Evolutionary conservation across 1,140 invertebrate genomes (phyloP), one percentile per base, ranked within the genome.

Genomic region (Prorops nasuta): DNA sequence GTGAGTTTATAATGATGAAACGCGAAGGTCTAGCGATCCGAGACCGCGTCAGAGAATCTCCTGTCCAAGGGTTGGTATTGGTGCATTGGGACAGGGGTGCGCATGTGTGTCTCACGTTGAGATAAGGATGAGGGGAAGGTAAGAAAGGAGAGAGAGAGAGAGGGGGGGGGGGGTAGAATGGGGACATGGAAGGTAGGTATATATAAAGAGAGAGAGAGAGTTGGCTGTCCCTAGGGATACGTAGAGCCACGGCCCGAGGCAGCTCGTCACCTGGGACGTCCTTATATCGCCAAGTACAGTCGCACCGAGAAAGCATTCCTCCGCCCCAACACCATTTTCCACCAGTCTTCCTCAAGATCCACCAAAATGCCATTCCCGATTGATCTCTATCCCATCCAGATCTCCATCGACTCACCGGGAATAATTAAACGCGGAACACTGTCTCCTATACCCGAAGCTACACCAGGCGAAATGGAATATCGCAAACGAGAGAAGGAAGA

Each of bases 201-300:
- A n/a, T n/a, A 10, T 28, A 6, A 45, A 35, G 55, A 56, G 58
- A 53, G 45, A 58, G 51, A 47, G 45, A 58, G 59, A 69, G 65
- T 66, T 56, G 24, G 10, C 24, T 61, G 55, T 70, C 70, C 66
- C 70, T 56, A 21, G 69, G 65, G 70, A 64, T 64, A 63, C 67
- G 67, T 71, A 71, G 67, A 60, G 64, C 67, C 67, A 69, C 57
- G 70, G 69, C 69, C 68, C 64, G 66, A 71, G 71, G 71, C 71
- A 66, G 66, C 71, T 71, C 71, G 69, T 73, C 71, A 73, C 71
- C 67, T 73, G 71, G 69, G 71, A 71, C 69, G 66, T 56, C 64
- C 69, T 72, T 72, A 71, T 73, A 73, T 71, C 69, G 67, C 60
- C 60, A 53, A 66, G 70, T 72, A 72, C 66, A 70, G 67, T 71